Conservation (phyloP, 2,797 vertebrate species). For the Eurystomus glaucurus region DNA sequence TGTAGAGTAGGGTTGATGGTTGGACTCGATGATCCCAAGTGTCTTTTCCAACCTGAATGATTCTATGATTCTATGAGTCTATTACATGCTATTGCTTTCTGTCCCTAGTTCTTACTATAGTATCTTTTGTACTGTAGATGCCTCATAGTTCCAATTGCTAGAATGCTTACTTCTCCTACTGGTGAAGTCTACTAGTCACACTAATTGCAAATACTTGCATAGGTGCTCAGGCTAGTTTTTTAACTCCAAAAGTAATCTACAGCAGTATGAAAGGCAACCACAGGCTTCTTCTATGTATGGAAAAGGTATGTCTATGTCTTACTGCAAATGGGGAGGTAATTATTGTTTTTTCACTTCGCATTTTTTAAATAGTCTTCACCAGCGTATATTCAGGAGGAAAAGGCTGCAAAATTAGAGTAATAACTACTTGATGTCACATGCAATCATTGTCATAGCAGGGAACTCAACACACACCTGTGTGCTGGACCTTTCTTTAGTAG, state of each 20-base stretch:
- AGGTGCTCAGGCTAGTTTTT: neutral
- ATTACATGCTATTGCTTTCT: neutral
- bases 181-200: neutral
- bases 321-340: neutral
- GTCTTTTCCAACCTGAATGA: too few relatives aligned
- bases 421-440: neutral
- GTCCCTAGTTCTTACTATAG: neutral
- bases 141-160: neutral
- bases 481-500: neutral
- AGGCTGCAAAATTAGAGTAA: neutral
- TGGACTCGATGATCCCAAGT: too few relatives aligned
- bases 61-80: too few relatives aligned
- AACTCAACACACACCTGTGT: neutral
- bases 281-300: accelerated
- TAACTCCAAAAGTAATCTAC: neutral
- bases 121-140: neutral
- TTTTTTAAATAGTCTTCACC: neutral
- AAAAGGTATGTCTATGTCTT: neutral
- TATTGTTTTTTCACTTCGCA: accelerated
- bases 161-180: neutral
- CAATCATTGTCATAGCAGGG: neutral
- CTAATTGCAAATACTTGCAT: neutral
- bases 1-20: too few relatives aligned
- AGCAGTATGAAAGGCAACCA: neutral
- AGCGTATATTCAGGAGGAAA: neutral